A percentile compares a stretch with the other conserved stretches of the same genome.
Evolutionary conservation across 1,140 invertebrate species (phyloP).

Genomic region (Diabrotica virgifera): DNA sequence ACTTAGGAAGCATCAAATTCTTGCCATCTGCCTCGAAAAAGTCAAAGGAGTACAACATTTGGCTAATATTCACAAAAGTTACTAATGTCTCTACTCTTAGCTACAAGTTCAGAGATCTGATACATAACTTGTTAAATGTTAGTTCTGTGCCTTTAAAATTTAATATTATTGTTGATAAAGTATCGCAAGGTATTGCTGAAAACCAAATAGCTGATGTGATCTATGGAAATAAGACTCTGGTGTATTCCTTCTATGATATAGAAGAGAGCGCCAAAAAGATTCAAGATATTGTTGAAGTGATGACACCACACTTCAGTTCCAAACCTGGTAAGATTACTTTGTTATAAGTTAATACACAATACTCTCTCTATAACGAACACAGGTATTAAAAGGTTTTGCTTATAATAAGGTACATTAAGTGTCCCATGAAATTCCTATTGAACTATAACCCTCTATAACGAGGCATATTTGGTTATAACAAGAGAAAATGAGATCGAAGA

Average conservation of each 20-base stretch:
- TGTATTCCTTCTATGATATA: slow-evolving; percentile 59
- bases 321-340: slow-evolving; percentile 55
- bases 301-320: slow-evolving; percentile 75
- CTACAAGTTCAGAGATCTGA: slow-evolving; percentile 41
- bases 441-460: too few species aligned
- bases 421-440: too few species aligned
- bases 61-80: slow-evolving; percentile 48
- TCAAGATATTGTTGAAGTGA: slow-evolving; percentile 62
- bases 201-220: slow-evolving; percentile 50
- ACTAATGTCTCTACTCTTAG: slow-evolving; percentile 39
- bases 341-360: slow-evolving; percentile 11
- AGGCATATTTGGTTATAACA: too few species aligned
- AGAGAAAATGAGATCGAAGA: too few species aligned
- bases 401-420: too few species aligned
- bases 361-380: too few species aligned
- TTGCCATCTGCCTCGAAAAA: background rate
- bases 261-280: slow-evolving; percentile 59
- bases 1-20: background rate
- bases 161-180: slow-evolving; percentile 66
- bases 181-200: slow-evolving; percentile 61
- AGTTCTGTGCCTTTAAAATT: slow-evolving; percentile 56
- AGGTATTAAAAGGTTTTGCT: too few species aligned
- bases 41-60: slow-evolving; percentile 40
- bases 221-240: slow-evolving; percentile 51
- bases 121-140: slow-evolving; percentile 42